These are phyloP conservation scores for Catalaphyllia jardinei DNA, from an alignment of 64 coral and sea anemone genomes.

Conservation along the genomic window DNA sequence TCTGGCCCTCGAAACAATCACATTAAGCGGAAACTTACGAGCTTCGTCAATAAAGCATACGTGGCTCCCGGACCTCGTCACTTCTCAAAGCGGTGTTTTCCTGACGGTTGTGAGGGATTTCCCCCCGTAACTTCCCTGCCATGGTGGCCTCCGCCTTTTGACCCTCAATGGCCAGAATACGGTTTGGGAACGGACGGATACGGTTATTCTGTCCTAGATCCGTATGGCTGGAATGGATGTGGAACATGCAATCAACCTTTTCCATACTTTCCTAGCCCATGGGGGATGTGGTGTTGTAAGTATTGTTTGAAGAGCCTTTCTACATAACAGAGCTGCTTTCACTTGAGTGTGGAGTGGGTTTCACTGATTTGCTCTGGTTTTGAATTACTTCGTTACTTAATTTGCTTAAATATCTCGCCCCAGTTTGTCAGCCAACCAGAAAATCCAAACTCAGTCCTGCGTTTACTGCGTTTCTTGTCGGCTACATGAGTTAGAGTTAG, in stretches of 20 bases:
- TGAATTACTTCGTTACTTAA: too few species aligned
- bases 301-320: background rate
- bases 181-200: background rate
- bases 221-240: background rate
- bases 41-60: background rate
- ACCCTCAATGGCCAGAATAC: constrained; percentile 7
- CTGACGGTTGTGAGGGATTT: background rate
- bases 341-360: too few species aligned
- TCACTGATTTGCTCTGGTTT: too few species aligned
- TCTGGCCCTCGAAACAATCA: too few species aligned
- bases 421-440: too few species aligned
- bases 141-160: background rate
- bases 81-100: background rate
- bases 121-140: background rate
- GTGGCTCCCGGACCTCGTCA: background rate
- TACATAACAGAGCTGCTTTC: background rate
- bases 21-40: background rate
- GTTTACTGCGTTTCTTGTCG: too few species aligned
- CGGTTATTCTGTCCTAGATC: background rate
- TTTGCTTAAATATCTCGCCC: too few species aligned
- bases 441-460: too few species aligned
- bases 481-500: too few species aligned
- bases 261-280: background rate
- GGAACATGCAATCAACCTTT: background rate
- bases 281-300: background rate